A percentile compares a stretch with the other conserved stretches of the same genome.
phyloP scores from a whole-genome alignment of 2,113 vertebrate genomes.

The Camelus bactrianus region DNA sequence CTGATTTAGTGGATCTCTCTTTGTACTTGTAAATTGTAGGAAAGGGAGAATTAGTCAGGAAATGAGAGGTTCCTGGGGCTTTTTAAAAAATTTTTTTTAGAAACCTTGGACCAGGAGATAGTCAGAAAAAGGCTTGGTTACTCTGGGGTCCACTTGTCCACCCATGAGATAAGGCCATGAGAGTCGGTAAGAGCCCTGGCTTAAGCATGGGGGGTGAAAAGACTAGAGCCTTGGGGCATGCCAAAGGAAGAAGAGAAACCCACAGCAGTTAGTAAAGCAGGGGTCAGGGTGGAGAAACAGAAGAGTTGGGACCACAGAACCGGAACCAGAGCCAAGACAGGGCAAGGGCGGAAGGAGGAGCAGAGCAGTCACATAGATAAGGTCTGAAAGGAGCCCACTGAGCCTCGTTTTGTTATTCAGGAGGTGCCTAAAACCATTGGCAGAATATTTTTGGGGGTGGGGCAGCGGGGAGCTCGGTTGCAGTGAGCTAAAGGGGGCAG shows the following conservation, averaged over 20 bases:
- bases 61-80: neutral
- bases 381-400: neutral
- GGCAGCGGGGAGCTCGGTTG: neutral
- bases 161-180: neutral
- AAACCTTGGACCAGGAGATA: neutral
- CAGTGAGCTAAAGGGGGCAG: neutral
- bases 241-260: neutral
- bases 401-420: neutral
- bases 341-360: neutral
- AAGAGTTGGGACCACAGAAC: neutral
- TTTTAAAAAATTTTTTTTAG: neutral
- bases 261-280: neutral
- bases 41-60: neutral
- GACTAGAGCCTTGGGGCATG: neutral
- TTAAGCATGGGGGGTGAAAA: neutral
- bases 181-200: neutral
- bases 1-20: neutral
- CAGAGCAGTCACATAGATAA: neutral
- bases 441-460: neutral
- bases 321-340: neutral
- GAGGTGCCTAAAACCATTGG: neutral
- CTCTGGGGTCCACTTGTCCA: neutral
- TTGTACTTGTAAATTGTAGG: neutral
- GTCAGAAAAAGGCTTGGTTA: neutral
- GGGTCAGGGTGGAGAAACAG: neutral